These are phyloP conservation scores for Pseudomyrmex gracilis DNA, from an alignment of 1,140 invertebrate species.

Conservation along the genomic window DNA sequence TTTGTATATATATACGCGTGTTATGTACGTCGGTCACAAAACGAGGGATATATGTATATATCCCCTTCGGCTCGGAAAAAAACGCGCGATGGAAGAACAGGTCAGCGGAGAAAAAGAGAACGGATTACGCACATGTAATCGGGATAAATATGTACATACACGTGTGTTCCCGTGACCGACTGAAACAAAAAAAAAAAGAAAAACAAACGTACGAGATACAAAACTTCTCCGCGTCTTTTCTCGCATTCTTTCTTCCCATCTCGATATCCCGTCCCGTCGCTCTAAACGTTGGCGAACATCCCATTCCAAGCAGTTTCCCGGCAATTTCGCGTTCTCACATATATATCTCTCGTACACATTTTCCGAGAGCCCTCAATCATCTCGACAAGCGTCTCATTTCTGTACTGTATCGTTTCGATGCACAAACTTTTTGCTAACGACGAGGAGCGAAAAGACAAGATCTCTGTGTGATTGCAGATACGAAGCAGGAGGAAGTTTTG, in stretches of 20 bases:
- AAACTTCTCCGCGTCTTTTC: not conserved
- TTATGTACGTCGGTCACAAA: slow-evolving; percentile 6
- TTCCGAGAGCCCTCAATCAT: too few relatives aligned
- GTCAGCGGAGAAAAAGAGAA: slow-evolving; percentile 27
- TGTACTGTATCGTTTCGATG: too few relatives aligned
- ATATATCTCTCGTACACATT: too few relatives aligned
- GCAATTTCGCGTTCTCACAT: too few relatives aligned
- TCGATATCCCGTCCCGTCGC: too few relatives aligned
- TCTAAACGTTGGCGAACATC: not conserved
- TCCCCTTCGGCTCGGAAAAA: slow-evolving; percentile 33
- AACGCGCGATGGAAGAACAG: slow-evolving; percentile 41
- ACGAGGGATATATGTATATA: too few relatives aligned
- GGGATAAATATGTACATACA: slow-evolving; percentile 39
- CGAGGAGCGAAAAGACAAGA: too few relatives aligned
- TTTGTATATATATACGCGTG: too few relatives aligned
- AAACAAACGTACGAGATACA: slow-evolving; percentile 24
- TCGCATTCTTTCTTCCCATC: not conserved
- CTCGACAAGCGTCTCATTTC: too few relatives aligned
- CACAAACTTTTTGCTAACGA: too few relatives aligned
- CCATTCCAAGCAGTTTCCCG: not conserved
- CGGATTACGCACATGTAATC: slow-evolving; percentile 23
- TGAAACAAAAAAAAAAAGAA: not conserved
- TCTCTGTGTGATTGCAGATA: too few relatives aligned
- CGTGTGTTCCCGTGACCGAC: slow-evolving; percentile 8
- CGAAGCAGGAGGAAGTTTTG: too few relatives aligned